Evolutionary conservation across 2,113 vertebrate genomes (phyloP), one percentile per base, ranked within the genome.

Genomic region (Plecturocebus donacophilus): DNA sequence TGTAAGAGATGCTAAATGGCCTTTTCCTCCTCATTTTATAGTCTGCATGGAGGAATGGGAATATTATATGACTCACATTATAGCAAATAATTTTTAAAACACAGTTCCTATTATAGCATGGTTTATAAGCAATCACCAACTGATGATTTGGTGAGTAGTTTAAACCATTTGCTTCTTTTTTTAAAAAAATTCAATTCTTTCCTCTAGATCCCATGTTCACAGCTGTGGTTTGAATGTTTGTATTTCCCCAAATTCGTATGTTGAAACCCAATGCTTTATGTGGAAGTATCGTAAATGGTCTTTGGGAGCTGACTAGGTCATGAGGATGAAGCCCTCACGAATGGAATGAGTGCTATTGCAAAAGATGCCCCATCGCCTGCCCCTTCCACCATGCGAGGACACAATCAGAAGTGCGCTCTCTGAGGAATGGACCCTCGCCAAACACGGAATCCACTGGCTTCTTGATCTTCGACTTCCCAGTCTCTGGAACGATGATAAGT

Each of bases 61-160:
- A 25, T 38, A 32, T 6, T 6, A n/a, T 49, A 30, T 66, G 23
- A 45, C 14, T 64, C 66, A 30, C 0, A 6, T 27, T n/a, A 1
- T 3, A 30, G 42, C 54, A 73, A 40, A 13, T 16, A 38, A 25
- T 42, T 42, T 42, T 38, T 17, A 19, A 66, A 47, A 6, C 5
- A 32, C 0, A 1, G 6, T 61, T 30, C n/a, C 75, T 38, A 21
- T 8, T 14, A 11, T 13, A 17, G n/a, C 13, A 8, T 2, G 2
- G 4, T 49, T 87, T 13, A 7, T 11, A 23, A 47, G 32, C 38
- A 21, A 27, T 30, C 21, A 3, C 38, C 17, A 27, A 42, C 42
- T 47, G 42, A 80, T 32, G 21, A 13, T 58, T 54, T n/a, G 52
- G 14, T 23, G 25, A 84, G 40, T 5, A 80, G 32, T 25, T 92